These are phyloP conservation scores for Luperina nickerlii DNA, from an alignment of 2,888 invertebrate species.

Conservation along the genomic window DNA sequence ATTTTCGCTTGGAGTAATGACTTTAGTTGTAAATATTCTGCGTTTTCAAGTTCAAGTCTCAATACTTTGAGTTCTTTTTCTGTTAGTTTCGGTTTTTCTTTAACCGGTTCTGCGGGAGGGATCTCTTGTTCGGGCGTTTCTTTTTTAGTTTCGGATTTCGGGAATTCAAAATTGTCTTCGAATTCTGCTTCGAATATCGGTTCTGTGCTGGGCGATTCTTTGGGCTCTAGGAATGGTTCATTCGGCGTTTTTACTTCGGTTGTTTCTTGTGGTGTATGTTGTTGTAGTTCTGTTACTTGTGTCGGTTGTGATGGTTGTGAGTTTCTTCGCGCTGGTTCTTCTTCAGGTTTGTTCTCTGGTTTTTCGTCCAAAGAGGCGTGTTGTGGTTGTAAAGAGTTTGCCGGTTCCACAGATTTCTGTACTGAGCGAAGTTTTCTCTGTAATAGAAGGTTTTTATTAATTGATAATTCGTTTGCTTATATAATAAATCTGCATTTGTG, in stretches of 20 bases:
- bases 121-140: conserved; percentile 73
- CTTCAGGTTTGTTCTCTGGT: conserved; percentile 72
- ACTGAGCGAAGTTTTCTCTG: conserved; percentile 93
- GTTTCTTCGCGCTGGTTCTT: conserved; percentile 71
- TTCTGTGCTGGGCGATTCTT: conserved; percentile 74
- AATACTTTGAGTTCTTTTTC: conserved; percentile 90
- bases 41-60: conserved; percentile 92
- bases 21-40: conserved; percentile 92
- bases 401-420: conserved; percentile 89
- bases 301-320: conserved; percentile 65
- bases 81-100: conserved; percentile 89
- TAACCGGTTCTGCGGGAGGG: conserved; percentile 70
- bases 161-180: conserved; percentile 80
- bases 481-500: background rate
- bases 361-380: conserved; percentile 84
- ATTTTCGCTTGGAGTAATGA: conserved; percentile 93
- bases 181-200: conserved; percentile 81
- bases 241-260: conserved; percentile 68
- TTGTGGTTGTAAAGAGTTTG: conserved; percentile 79
- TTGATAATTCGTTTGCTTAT: background rate
- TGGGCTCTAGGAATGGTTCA: conserved; percentile 69
- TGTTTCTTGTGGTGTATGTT: conserved; percentile 64
- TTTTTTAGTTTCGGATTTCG: conserved; percentile 69
- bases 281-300: conserved; percentile 44
- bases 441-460: conserved; percentile 60